Percentiles rank a stretch among this genome's conserved stretches.
phyloP scores from a whole-genome alignment of 2,113 vertebrate genomes.

The Anhinga rufa region DNA sequence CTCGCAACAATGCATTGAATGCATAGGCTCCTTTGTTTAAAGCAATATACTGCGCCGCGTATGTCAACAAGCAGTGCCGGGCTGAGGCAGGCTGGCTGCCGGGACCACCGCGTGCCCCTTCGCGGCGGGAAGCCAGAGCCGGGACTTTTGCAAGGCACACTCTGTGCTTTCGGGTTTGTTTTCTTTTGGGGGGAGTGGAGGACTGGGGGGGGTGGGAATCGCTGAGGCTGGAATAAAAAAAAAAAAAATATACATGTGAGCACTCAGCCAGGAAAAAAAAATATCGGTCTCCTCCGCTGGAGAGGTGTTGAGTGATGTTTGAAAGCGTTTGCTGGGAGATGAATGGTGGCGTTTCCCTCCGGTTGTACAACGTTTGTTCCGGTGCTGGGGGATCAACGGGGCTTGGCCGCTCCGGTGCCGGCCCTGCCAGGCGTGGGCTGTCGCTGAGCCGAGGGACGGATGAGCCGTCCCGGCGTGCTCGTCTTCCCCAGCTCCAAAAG shows the following conservation, averaged over 20 bases:
- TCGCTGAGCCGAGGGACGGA: not conserved
- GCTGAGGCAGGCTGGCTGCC: not conserved
- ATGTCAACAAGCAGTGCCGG: constrained; percentile 21
- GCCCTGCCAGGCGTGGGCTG: not conserved
- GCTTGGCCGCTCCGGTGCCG: not conserved
- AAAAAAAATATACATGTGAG: not conserved
- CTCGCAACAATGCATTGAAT: constrained; percentile 12
- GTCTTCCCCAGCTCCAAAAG: not conserved
- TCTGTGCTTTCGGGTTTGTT: constrained; percentile 4
- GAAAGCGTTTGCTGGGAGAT: not conserved
- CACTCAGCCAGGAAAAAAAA: not conserved
- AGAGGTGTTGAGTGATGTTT: constrained; percentile 11
- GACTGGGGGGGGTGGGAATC: not conserved
- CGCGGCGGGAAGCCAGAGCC: not conserved
- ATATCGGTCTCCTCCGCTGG: not conserved
- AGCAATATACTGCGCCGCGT: constrained; percentile 9
- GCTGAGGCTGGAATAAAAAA: not conserved
- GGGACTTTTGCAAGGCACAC: not conserved
- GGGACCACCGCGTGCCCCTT: constrained; percentile 2
- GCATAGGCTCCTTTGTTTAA: constrained; percentile 25
- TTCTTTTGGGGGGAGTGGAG: not conserved
- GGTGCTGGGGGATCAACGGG: not conserved
- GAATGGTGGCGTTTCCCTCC: not conserved
- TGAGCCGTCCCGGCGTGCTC: accelerated
- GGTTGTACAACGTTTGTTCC: not conserved